These are phyloP conservation scores for Lepidocyrtinus sp. DNA, from an alignment of 2,888 invertebrate species.

Conservation along the genomic window DNA sequence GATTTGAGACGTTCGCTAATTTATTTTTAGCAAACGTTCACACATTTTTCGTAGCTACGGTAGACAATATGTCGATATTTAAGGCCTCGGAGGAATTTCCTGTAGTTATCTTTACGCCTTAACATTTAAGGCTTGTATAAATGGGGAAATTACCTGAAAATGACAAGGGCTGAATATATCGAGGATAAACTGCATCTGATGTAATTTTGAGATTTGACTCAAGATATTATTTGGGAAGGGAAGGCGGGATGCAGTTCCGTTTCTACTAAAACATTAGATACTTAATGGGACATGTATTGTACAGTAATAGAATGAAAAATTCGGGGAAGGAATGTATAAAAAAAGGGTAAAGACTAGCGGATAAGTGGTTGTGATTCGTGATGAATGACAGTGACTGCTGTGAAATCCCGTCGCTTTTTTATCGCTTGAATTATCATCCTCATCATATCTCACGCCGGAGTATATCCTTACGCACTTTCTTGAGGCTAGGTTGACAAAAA, in stretches of 20 bases:
- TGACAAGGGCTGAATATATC: slow-evolving; percentile 37
- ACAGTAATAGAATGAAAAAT: slow-evolving; percentile 19
- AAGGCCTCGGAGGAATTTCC: too few relatives aligned
- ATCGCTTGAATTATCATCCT: slow-evolving; percentile 51
- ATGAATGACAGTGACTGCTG: slow-evolving; percentile 63
- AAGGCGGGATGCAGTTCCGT: slow-evolving; percentile 15
- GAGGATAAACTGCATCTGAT: too few relatives aligned
- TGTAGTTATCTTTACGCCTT: too few relatives aligned
- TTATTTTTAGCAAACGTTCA: neutral
- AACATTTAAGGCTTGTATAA: too few relatives aligned
- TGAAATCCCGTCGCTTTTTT: slow-evolving; percentile 60
- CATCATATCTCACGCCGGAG: slow-evolving; percentile 12
- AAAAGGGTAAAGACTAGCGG: slow-evolving; percentile 57
- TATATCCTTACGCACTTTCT: neutral
- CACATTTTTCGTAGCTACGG: too few relatives aligned
- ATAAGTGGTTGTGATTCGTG: slow-evolving; percentile 64
- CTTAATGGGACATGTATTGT: slow-evolving; percentile 16
- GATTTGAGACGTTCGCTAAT: slow-evolving; percentile 11
- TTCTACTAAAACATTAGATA: slow-evolving; percentile 3
- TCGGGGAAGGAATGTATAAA: too few relatives aligned
- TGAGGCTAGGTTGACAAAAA: slow-evolving; percentile 47
- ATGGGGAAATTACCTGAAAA: slow-evolving; percentile 41
- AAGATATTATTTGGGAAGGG: too few relatives aligned
- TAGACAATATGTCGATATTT: too few relatives aligned
- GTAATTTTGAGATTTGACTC: neutral